Percentiles rank a stretch among this genome's conserved stretches.
Evolutionary conservation across 92 coral and sea anemone species (phyloP).

Genomic region (Pocillopora grandis): DNA sequence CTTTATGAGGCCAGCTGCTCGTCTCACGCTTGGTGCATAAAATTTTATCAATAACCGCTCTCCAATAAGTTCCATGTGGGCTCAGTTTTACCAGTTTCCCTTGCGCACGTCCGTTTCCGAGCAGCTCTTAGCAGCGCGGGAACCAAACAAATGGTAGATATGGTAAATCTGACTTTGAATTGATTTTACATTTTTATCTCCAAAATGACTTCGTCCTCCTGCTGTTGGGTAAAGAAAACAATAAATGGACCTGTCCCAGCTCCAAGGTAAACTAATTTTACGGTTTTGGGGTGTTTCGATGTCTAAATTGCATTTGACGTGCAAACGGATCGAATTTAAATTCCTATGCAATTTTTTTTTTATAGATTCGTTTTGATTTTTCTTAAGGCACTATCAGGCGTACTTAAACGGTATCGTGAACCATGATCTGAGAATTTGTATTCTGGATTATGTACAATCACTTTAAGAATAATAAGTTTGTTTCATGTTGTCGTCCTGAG

Average conservation of each 20-base stretch:
- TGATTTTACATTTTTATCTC: neutral
- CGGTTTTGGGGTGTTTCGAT: neutral
- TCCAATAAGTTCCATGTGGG: neutral
- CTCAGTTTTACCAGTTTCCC: slow-evolving; percentile 11
- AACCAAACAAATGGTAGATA: too few relatives aligned
- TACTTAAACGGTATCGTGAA: too few relatives aligned
- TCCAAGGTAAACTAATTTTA: slow-evolving; percentile 53
- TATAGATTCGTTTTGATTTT: too few relatives aligned
- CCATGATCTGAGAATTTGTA: too few relatives aligned
- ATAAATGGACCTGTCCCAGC: slow-evolving; percentile 77
- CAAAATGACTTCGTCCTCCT: slow-evolving; percentile 37
- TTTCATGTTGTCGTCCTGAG: too few relatives aligned
- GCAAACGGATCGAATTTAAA: too few relatives aligned
- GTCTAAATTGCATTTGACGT: neutral
- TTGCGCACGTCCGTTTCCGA: slow-evolving; percentile 29
- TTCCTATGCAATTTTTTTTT: too few relatives aligned
- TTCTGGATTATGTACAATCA: too few relatives aligned
- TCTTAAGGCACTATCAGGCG: too few relatives aligned
- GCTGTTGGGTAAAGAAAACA: slow-evolving; percentile 74
- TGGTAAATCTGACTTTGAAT: too few relatives aligned
- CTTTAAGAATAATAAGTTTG: too few relatives aligned
- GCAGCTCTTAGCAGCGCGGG: slow-evolving; percentile 8
- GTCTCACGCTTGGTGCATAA: slow-evolving; percentile 11
- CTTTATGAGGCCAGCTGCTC: slow-evolving; percentile 4
- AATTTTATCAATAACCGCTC: neutral